Percentiles rank a stretch among this genome's conserved stretches.
Evolutionary conservation across 2,797 vertebrate species (phyloP).

Genomic region (Paedocypris micromegethes): DNA sequence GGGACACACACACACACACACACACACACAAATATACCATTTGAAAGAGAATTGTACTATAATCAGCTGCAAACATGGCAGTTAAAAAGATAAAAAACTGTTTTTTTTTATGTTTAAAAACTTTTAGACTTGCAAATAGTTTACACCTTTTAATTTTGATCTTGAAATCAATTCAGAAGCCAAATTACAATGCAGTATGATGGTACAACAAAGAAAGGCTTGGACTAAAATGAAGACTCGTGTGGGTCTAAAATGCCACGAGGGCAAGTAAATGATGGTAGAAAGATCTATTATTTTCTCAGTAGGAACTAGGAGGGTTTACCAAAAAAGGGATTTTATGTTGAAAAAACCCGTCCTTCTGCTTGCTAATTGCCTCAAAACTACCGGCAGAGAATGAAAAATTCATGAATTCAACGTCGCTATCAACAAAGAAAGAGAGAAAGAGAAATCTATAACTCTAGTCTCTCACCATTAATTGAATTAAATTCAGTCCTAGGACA

Average conservation of each 20-base stretch:
- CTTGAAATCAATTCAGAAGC: too few species aligned
- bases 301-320: constrained; percentile 12
- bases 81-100: too few species aligned
- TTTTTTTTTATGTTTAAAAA: too few species aligned
- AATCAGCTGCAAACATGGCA: too few species aligned
- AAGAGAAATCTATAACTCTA: constrained; percentile 66
- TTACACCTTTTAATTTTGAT: too few species aligned
- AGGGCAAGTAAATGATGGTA: constrained; percentile 7
- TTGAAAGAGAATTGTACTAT: too few species aligned
- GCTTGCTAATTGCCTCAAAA: constrained; percentile 44
- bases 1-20: too few species aligned
- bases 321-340: background rate
- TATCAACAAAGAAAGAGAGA: constrained; percentile 63
- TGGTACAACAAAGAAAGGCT: background rate
- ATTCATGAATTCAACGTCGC: constrained; percentile 58
- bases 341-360: constrained; percentile 9
- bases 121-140: too few species aligned
- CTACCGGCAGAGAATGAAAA: constrained; percentile 57
- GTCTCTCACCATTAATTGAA: constrained; percentile 70
- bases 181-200: background rate
- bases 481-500: constrained; percentile 69
- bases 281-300: constrained; percentile 1
- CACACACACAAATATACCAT: too few species aligned
- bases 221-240: background rate
- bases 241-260: background rate